These are phyloP conservation scores for Siderastrea siderea DNA, from an alignment of 92 coral and sea anemone genomes.

Conservation along the genomic window DNA sequence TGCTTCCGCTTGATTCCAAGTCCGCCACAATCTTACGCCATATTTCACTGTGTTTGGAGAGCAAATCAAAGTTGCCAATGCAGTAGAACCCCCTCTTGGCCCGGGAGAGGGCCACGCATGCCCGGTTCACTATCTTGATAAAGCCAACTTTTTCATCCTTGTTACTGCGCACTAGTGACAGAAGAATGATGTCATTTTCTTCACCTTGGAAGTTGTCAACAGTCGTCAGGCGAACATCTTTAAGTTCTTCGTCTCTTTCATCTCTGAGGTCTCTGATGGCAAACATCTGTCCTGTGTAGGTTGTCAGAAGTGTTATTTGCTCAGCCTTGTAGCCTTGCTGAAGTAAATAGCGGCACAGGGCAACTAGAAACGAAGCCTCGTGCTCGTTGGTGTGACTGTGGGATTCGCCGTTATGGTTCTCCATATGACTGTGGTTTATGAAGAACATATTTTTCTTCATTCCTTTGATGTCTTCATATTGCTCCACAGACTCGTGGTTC, in stretches of 20 bases:
- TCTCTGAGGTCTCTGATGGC: constrained; percentile 66
- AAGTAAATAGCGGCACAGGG: constrained; percentile 78
- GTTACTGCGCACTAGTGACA: constrained; percentile 93
- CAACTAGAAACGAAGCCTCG: constrained; percentile 82
- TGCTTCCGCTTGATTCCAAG: constrained; percentile 49
- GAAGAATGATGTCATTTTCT: constrained; percentile 89
- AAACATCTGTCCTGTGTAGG: constrained; percentile 94
- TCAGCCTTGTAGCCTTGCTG: constrained; percentile 83
- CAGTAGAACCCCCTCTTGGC: constrained; percentile 90
- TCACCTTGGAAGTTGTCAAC: constrained; percentile 96
- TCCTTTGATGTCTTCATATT: constrained; percentile 80
- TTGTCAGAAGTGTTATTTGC: constrained; percentile 83
- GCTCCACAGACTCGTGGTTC: constrained; percentile 77
- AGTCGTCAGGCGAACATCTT: constrained; percentile 71
- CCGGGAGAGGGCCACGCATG: constrained; percentile 94
- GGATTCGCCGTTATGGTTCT: constrained; percentile 65
- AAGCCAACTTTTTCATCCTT: constrained; percentile 80
- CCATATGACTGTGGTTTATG: constrained; percentile 74
- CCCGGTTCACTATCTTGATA: constrained; percentile 84
- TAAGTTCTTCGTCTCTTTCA: constrained; percentile 28
- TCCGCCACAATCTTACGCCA: constrained; percentile 77
- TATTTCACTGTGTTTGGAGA: constrained; percentile 76
- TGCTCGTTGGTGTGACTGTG: constrained; percentile 83
- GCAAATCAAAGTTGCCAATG: constrained; percentile 81
- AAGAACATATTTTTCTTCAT: constrained; percentile 81